A percentile compares a stretch with the other conserved stretches of the same genome.
Evolutionary conservation across 2,113 vertebrate species (phyloP).

Genomic region (Psophia crepitans): DNA sequence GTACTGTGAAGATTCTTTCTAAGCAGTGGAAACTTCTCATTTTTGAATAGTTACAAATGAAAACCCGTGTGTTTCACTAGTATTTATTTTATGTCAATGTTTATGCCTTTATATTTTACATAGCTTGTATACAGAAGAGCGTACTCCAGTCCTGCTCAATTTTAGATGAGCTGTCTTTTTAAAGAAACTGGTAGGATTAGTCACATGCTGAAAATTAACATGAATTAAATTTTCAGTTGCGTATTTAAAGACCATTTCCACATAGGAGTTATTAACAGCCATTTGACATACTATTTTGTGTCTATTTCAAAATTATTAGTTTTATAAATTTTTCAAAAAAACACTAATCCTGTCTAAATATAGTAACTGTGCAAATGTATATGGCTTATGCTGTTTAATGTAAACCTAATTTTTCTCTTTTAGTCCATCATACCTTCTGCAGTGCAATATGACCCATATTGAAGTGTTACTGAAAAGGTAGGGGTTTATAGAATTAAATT

Average conservation of each 20-base stretch:
- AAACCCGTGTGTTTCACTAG: neutral
- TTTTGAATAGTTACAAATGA: neutral
- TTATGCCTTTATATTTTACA: neutral
- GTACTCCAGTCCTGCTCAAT: neutral
- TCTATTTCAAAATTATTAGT: neutral
- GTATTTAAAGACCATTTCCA: neutral
- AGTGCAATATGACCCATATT: constrained; percentile 86
- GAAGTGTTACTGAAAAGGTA: constrained; percentile 87
- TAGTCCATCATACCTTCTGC: constrained; percentile 89
- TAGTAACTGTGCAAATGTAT: neutral
- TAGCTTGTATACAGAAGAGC: neutral
- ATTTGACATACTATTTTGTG: neutral
- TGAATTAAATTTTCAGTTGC: neutral
- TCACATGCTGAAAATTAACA: neutral
- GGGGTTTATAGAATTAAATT: neutral
- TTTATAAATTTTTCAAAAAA: neutral
- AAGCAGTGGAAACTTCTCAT: neutral
- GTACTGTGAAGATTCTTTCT: neutral
- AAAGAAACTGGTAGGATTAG: neutral
- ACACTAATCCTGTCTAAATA: neutral
- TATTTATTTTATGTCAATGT: neutral
- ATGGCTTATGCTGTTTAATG: neutral
- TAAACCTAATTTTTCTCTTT: constrained; percentile 45
- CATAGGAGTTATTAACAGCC: neutral
- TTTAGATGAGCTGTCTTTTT: neutral